Percentiles rank a stretch among this genome's conserved stretches.
These are phyloP conservation scores for Oryzias melastigma DNA, from an alignment of 2,113 vertebrate genomes.

Conservation along the genomic window DNA sequence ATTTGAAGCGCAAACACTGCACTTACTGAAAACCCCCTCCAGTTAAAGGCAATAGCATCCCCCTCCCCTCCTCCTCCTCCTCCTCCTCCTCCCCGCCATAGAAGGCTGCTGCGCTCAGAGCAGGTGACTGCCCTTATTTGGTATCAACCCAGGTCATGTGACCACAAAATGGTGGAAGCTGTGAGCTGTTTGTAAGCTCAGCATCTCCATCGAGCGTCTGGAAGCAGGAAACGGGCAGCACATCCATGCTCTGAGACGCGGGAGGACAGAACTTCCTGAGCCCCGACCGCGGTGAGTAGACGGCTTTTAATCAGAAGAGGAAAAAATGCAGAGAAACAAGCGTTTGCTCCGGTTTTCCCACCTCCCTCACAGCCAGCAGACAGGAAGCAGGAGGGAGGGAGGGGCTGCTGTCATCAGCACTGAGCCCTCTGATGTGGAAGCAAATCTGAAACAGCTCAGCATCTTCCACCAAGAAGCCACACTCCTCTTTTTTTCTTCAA, in stretches of 20 bases:
- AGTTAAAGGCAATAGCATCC: constrained; percentile 27
- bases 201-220: constrained; percentile 69
- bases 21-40: constrained; percentile 18
- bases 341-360: constrained; percentile 12
- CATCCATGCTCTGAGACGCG: constrained; percentile 62
- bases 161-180: constrained; percentile 79
- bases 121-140: constrained; percentile 72
- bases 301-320: constrained; percentile 17
- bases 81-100: constrained; percentile 33
- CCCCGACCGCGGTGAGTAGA: constrained; percentile 72
- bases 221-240: constrained; percentile 48
- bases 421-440: constrained; percentile 40
- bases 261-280: constrained; percentile 51
- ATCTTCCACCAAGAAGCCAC: constrained; percentile 46
- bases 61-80: constrained; percentile 25
- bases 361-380: constrained; percentile 38
- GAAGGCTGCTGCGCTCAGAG: constrained; percentile 38
- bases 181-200: constrained; percentile 66
- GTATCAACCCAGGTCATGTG: constrained; percentile 69
- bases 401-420: constrained; percentile 65
- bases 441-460: constrained; percentile 47
- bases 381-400: constrained; percentile 59
- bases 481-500: constrained; percentile 27
- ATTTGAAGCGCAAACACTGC: not conserved
- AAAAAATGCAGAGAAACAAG: constrained; percentile 23